Evolutionary conservation across 2,797 vertebrate genomes (phyloP).

Genomic region (Pangasius sanitwongsei): DNA sequence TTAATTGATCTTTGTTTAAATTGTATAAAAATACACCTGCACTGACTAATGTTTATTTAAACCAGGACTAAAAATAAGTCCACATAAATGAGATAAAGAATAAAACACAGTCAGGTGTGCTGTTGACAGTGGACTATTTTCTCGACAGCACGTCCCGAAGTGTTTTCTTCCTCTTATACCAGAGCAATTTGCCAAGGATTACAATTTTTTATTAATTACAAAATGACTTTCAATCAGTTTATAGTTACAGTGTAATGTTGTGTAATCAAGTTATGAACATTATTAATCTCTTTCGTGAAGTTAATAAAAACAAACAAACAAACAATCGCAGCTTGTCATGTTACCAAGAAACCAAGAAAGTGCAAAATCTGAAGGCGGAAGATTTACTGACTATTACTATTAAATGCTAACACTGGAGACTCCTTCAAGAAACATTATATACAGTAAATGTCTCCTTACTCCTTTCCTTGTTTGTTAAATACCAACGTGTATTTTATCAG

Average conservation of each 20-base stretch:
- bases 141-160: neutral
- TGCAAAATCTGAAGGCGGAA: neutral
- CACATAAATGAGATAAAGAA: neutral
- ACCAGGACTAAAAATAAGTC: neutral
- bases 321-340: neutral
- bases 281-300: neutral
- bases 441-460: neutral
- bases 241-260: neutral
- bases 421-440: neutral
- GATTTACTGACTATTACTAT: neutral
- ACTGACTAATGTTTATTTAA: neutral
- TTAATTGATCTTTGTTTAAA: neutral
- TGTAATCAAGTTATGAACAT: neutral
- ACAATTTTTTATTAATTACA: neutral
- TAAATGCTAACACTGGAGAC: neutral
- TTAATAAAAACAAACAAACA: neutral
- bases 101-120: neutral
- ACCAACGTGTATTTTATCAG: neutral
- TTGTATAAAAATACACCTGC: neutral
- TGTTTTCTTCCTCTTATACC: neutral
- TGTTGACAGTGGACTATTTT: neutral
- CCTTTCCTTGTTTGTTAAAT: neutral
- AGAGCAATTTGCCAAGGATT: neutral
- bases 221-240: neutral
- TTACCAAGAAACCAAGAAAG: neutral